These are phyloP conservation scores for Eulithis prunata DNA, from an alignment of 2,888 invertebrate species.

Conservation along the genomic window DNA sequence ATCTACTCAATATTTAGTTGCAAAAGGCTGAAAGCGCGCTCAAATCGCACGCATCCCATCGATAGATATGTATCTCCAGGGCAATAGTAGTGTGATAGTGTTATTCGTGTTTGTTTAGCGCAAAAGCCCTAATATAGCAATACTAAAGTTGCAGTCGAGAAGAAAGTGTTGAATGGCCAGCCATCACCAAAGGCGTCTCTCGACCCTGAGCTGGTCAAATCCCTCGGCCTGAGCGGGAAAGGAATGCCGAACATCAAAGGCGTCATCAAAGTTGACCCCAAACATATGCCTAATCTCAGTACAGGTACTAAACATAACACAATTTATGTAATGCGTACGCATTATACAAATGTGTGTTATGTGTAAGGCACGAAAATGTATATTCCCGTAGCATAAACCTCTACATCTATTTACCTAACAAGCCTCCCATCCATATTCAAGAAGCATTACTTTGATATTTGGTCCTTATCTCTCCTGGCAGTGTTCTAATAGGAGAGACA, in stretches of 20 bases:
- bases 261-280: constrained; percentile 89
- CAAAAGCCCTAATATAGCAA: constrained; percentile 18
- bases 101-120: not conserved
- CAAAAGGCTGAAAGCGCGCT: no score
- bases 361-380: constrained; percentile 1
- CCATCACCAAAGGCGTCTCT: constrained; percentile 75
- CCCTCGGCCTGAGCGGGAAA: constrained; percentile 78
- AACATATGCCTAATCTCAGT: constrained; percentile 86
- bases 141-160: constrained; percentile 63
- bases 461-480: not conserved
- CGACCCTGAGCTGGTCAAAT: constrained; percentile 82
- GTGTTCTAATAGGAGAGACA: not conserved
- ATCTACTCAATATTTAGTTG: no score
- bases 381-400: not conserved
- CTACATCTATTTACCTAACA: not conserved
- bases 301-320: constrained; percentile 63
- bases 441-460: constrained; percentile 1
- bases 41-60: not conserved
- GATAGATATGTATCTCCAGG: not conserved
- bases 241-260: constrained; percentile 86
- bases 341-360: constrained; percentile 21
- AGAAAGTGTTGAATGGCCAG: constrained; percentile 79
- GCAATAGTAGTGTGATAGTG: not conserved
- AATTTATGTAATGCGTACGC: constrained; percentile 9
- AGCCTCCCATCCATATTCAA: not conserved